phyloP scores from a whole-genome alignment of 2,888 invertebrate genomes.

The Drosophila diplacantha region DNA sequence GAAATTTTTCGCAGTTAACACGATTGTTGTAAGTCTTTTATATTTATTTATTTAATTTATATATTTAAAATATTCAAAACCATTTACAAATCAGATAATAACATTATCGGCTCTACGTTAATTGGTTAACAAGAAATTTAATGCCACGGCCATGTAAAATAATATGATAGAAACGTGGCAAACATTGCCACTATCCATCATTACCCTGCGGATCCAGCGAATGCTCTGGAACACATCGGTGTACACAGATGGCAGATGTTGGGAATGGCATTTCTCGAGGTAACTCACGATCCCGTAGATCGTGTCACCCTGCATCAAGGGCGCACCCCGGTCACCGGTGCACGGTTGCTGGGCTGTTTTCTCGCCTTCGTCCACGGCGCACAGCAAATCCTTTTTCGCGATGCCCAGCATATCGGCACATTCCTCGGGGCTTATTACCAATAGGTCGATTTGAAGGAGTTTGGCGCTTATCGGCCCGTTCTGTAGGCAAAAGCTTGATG shows the following conservation, averaged over 20 bases:
- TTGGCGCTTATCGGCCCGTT: conserved; percentile 29
- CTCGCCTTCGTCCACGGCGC: conserved; percentile 17
- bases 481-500: conserved; percentile 12
- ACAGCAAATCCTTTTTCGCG: conserved; percentile 34
- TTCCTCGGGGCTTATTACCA: not conserved
- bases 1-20: too few relatives aligned
- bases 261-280: conserved; percentile 32
- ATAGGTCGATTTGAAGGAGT: conserved; percentile 25
- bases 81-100: not conserved
- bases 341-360: conserved; percentile 30
- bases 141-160: not conserved
- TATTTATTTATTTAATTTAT: not conserved
- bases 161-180: fast-evolving
- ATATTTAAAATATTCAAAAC: not conserved
- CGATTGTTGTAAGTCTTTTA: not conserved
- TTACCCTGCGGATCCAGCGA: conserved; percentile 31
- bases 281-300: conserved; percentile 41
- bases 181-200: not conserved
- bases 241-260: conserved; percentile 29
- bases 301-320: conserved; percentile 12
- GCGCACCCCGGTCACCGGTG: conserved; percentile 44
- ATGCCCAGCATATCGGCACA: conserved; percentile 17
- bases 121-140: not conserved
- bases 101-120: not conserved
- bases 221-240: conserved; percentile 36